Conservation (phyloP, 2,888 invertebrate genomes). For the Tolmerus cingulatus region DNA sequence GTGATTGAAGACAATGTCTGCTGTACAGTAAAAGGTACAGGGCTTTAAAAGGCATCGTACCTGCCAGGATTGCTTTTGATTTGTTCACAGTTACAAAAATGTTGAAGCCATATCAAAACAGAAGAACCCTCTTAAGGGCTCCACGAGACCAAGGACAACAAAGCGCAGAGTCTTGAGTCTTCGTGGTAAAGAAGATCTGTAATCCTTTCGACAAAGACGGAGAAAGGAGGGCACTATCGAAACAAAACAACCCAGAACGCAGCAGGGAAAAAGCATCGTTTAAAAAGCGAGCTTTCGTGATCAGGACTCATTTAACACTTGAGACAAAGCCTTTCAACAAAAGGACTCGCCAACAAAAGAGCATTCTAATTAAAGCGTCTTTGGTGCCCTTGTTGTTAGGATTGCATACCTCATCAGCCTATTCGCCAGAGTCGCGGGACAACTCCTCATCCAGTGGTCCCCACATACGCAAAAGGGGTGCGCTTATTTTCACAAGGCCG, state of each 20-base stretch:
- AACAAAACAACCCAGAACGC: not conserved
- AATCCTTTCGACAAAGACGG: not conserved
- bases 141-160: not conserved
- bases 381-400: not conserved
- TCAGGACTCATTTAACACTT: constrained; percentile 41
- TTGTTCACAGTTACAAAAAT: not conserved
- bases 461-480: not conserved
- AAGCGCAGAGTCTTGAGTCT: not conserved
- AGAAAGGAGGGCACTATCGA: not conserved
- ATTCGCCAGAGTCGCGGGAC: not conserved
- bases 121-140: not conserved
- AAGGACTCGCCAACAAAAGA: constrained; percentile 30
- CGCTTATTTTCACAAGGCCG: not conserved
- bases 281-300: constrained; percentile 20
- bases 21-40: not conserved
- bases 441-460: not conserved
- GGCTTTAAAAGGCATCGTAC: not conserved
- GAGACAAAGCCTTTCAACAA: constrained; percentile 22
- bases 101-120: not conserved
- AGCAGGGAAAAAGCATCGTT: not conserved
- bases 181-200: not conserved
- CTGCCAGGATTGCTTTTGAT: not conserved
- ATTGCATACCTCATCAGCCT: not conserved
- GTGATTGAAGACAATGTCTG: not conserved
- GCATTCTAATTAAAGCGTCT: constrained; percentile 42